phyloP scores from a whole-genome alignment of 2,888 invertebrate species.

The Ptycholaimellus sp. region DNA sequence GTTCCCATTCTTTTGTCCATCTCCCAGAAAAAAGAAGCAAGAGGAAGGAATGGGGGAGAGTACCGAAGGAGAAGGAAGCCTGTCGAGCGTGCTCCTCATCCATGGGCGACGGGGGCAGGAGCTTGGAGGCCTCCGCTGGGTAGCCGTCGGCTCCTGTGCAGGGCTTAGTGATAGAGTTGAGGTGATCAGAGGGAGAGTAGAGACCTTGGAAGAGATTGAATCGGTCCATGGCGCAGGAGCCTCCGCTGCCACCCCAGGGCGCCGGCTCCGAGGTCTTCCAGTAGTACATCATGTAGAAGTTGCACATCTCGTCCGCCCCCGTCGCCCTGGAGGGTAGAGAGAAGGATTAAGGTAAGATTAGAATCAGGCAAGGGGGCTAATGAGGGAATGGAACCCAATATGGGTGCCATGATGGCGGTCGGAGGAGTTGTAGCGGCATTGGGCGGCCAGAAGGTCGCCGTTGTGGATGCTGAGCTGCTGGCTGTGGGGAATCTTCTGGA shows the following conservation, averaged over 20 bases:
- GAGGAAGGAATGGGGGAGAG: not conserved
- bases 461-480: conserved; percentile 27
- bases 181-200: no score
- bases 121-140: conserved; percentile 17
- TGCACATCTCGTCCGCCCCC: conserved; percentile 34
- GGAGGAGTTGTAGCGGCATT: conserved; percentile 35
- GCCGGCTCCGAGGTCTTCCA: conserved; percentile 22
- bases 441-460: conserved; percentile 33
- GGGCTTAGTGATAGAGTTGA: no score
- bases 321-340: conserved; percentile 23
- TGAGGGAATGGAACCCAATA: conserved; percentile 29
- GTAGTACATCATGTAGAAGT: conserved; percentile 34
- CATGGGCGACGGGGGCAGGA: conserved; percentile 32
- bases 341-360: not conserved
- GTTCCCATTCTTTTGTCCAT: no score
- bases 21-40: no score
- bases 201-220: no score
- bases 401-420: conserved; percentile 24
- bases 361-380: not conserved
- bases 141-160: conserved; percentile 1
- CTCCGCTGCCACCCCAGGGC: conserved; percentile 24
- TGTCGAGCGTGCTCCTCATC: conserved; percentile 29
- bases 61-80: conserved; percentile 7
- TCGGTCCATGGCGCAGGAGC: conserved; percentile 9
- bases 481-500: conserved; percentile 34